These are phyloP conservation scores for Harpegnathos saltator DNA, from an alignment of 1,140 invertebrate species.

Conservation along the genomic window DNA sequence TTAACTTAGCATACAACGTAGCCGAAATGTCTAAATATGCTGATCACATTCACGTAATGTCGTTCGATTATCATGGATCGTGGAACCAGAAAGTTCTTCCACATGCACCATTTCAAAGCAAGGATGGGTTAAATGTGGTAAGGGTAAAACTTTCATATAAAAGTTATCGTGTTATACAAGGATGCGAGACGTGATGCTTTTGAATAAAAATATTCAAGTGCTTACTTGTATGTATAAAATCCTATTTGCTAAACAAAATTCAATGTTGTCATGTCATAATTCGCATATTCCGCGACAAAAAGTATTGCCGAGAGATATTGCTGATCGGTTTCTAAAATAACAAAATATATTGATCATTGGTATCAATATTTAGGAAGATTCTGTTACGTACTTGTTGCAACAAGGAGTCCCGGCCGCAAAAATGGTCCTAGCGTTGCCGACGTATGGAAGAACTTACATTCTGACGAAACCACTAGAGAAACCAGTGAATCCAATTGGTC, in stretches of 20 bases:
- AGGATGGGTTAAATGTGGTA: constrained; percentile 88
- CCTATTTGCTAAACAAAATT: no score
- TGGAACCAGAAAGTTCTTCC: constrained; percentile 92
- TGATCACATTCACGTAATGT: constrained; percentile 95
- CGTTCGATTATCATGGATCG: constrained; percentile 95
- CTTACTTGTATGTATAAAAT: no score
- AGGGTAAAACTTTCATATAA: constrained; percentile 43
- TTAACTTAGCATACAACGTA: constrained; percentile 92
- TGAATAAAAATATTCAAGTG: no score
- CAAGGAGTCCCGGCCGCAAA: constrained; percentile 91
- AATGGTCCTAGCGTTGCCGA: constrained; percentile 92
- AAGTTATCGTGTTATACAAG: not conserved
- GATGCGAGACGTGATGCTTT: no score
- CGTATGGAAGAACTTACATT: constrained; percentile 94
- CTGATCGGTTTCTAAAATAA: no score
- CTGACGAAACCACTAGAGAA: constrained; percentile 76
- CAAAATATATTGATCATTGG: not conserved
- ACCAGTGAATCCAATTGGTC: constrained; percentile 80
- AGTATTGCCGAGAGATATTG: no score
- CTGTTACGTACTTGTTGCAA: constrained; percentile 91
- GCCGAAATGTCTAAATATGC: constrained; percentile 90
- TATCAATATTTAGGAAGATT: constrained; percentile 87
- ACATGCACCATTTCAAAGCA: constrained; percentile 88
- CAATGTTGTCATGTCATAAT: no score
- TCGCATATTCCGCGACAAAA: no score